phyloP scores from a whole-genome alignment of 1,140 invertebrate genomes.

The Orchesella cincta region DNA sequence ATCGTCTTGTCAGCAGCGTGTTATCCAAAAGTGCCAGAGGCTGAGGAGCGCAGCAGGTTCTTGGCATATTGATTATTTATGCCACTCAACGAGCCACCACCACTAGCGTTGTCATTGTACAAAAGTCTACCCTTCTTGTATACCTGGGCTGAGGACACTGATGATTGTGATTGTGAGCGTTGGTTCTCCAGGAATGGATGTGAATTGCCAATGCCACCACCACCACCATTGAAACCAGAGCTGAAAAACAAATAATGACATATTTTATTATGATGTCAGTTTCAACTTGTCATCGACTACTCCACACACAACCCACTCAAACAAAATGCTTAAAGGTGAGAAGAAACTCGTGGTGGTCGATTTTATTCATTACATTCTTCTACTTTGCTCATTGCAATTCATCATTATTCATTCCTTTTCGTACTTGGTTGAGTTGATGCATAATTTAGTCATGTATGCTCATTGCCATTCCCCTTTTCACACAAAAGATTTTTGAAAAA shows the following conservation, averaged over 20 bases:
- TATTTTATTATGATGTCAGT: too few species aligned
- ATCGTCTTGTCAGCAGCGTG: slow-evolving; percentile 5
- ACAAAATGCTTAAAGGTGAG: not conserved
- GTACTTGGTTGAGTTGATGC: not conserved
- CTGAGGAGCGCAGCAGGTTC: slow-evolving; percentile 20
- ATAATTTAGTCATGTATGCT: not conserved
- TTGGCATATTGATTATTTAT: slow-evolving; percentile 24
- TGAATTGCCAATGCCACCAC: not conserved
- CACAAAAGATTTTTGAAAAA: too few species aligned
- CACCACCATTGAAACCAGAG: not conserved
- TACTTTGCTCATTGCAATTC: too few species aligned
- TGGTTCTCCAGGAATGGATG: slow-evolving; percentile 14
- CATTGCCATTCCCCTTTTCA: too few species aligned
- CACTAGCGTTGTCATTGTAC: slow-evolving; percentile 9
- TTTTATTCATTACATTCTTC: not conserved
- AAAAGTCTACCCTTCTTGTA: slow-evolving; percentile 8
- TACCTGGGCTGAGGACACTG: not conserved
- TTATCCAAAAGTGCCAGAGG: slow-evolving; percentile 25
- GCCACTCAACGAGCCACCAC: too few species aligned
- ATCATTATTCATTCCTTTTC: too few species aligned
- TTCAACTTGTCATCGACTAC: too few species aligned
- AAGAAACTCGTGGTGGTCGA: not conserved
- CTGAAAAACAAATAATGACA: not conserved
- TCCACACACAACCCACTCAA: not conserved
- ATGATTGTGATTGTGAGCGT: not conserved